These are phyloP conservation scores for Agonopterix subpropinquella DNA, from an alignment of 2,888 invertebrate genomes.

Conservation along the genomic window DNA sequence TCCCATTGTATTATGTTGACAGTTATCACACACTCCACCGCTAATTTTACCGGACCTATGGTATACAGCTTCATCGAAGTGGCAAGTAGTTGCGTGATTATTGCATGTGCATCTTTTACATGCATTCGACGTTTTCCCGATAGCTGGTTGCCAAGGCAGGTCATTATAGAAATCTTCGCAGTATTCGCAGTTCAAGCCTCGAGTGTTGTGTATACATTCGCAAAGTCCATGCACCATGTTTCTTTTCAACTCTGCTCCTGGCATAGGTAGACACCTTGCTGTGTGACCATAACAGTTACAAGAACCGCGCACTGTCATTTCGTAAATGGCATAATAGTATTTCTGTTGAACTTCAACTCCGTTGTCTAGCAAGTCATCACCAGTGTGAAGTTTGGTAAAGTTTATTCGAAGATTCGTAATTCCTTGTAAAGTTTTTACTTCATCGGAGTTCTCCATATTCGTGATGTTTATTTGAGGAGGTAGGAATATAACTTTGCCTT, in stretches of 20 bases:
- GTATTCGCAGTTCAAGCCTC: conserved; percentile 96
- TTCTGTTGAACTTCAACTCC: conserved; percentile 97
- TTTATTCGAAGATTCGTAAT: conserved; percentile 98
- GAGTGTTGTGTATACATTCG: conserved; percentile 98
- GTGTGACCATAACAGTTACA: conserved; percentile 99
- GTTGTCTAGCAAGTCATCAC: conserved; percentile 95
- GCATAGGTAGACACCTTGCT: conserved; percentile 88
- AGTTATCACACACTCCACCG: conserved; percentile 98
- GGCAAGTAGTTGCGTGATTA: conserved; percentile 94
- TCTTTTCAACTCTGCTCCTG: conserved; percentile 81
- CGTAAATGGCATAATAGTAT: conserved; percentile 98
- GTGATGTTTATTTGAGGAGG: conserved; percentile 89
- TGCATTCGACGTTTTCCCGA: conserved; percentile 94
- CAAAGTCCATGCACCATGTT: conserved; percentile 98
- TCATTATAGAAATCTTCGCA: conserved; percentile 99
- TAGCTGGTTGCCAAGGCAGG: conserved; percentile 98
- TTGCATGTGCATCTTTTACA: conserved; percentile 97
- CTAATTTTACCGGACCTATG: conserved; percentile 92
- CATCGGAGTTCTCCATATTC: conserved; percentile 96
- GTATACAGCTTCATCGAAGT: conserved; percentile 95
- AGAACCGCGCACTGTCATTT: conserved; percentile 98
- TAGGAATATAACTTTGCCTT: conserved; percentile 97
- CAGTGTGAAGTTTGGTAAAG: conserved; percentile 97
- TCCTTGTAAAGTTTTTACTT: conserved; percentile 96
- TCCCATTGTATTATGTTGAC: conserved; percentile 97